A percentile compares a stretch with the other conserved stretches of the same genome.
phyloP scores from a whole-genome alignment of 2,888 invertebrate genomes.

The Schrankia costaestrigalis region DNA sequence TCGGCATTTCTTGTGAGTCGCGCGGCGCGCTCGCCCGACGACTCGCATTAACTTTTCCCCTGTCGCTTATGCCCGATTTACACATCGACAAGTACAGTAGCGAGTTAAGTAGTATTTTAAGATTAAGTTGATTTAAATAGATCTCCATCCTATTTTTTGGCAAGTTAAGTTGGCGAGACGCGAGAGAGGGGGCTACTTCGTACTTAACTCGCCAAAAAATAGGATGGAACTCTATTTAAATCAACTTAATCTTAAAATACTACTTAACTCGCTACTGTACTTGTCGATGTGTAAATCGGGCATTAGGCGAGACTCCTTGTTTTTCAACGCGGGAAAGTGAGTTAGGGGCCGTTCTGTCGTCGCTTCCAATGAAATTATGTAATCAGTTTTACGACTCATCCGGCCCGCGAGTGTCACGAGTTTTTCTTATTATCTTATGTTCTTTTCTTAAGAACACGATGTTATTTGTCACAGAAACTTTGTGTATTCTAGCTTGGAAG shows the following conservation, averaged over 20 bases:
- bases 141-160: too few relatives aligned
- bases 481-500: conserved; percentile 6
- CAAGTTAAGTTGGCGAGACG: too few relatives aligned
- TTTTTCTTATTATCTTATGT: conserved; percentile 50
- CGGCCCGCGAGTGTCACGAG: conserved; percentile 53
- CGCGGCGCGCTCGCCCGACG: conserved; percentile 36
- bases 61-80: conserved; percentile 54
- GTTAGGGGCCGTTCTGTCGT: conserved; percentile 64
- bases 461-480: conserved; percentile 13
- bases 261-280: too few relatives aligned
- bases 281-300: too few relatives aligned
- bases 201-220: too few relatives aligned
- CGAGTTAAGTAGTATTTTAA: too few relatives aligned
- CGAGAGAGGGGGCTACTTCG: too few relatives aligned
- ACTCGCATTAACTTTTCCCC: conserved; percentile 61
- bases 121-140: too few relatives aligned
- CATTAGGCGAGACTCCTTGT: conserved; percentile 61
- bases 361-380: conserved; percentile 73
- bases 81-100: too few relatives aligned
- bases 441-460: conserved; percentile 25
- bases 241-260: too few relatives aligned
- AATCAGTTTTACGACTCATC: conserved; percentile 72
- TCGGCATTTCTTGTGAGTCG: conserved; percentile 54
- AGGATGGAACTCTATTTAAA: too few relatives aligned
- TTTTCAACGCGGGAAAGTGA: conserved; percentile 65